Percentiles rank a stretch among this genome's conserved stretches.
phyloP scores from a whole-genome alignment of 2,888 invertebrate genomes.

The Chrysopilus asiliformis region DNA sequence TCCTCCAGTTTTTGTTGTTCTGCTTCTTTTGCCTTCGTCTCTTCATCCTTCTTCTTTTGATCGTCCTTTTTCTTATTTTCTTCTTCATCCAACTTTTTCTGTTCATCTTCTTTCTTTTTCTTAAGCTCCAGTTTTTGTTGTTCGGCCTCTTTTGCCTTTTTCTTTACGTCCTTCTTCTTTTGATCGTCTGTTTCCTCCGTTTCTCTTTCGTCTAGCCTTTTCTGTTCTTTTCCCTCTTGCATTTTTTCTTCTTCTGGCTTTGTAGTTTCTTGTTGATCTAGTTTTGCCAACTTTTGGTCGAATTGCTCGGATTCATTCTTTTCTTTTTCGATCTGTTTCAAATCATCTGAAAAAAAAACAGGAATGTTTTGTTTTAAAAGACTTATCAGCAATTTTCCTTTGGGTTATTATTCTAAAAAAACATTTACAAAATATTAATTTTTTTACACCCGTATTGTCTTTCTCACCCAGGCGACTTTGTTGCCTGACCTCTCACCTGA shows the following conservation, averaged over 20 bases:
- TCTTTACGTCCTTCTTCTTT: background rate
- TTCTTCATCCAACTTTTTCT: too few relatives aligned
- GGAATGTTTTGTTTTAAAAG: too few relatives aligned
- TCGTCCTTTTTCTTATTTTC: conserved; percentile 9
- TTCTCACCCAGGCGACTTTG: too few relatives aligned
- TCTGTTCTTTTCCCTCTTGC: background rate
- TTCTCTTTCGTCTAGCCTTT: conserved; percentile 7
- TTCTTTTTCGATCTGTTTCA: conserved; percentile 1
- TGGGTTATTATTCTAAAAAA: too few relatives aligned
- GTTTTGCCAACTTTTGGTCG: background rate
- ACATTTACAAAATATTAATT: too few relatives aligned
- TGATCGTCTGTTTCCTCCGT: background rate
- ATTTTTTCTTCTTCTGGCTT: background rate
- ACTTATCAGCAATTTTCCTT: too few relatives aligned
- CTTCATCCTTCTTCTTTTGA: conserved; percentile 1
- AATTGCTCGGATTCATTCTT: background rate
- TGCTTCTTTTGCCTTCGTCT: conserved; percentile 1
- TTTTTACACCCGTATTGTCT: too few relatives aligned
- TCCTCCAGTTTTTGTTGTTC: too few relatives aligned
- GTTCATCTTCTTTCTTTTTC: too few relatives aligned
- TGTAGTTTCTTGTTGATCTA: background rate
- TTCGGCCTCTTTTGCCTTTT: conserved; percentile 18
- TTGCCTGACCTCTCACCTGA: too few relatives aligned
- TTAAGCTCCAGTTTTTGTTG: conserved; percentile 7
- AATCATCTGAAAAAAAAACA: too few relatives aligned